These are phyloP conservation scores for Pyrocephalus nanus DNA, from an alignment of 2,797 vertebrate genomes.

Conservation along the genomic window DNA sequence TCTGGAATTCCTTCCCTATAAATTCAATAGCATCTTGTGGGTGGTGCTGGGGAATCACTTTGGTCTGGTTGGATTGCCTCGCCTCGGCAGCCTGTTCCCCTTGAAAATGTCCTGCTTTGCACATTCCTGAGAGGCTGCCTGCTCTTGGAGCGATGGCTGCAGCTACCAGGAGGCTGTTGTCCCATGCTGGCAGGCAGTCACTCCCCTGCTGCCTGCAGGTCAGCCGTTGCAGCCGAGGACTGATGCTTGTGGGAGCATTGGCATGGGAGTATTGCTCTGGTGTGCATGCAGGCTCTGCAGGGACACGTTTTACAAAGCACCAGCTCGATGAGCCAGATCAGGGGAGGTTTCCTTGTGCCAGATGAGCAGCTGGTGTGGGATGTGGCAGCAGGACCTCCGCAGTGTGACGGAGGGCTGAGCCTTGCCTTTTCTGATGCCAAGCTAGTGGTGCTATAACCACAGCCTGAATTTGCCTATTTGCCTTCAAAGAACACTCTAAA, in stretches of 20 bases:
- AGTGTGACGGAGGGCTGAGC: not conserved
- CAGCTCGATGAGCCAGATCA: not conserved
- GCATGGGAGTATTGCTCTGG: not conserved
- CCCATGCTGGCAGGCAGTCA: not conserved
- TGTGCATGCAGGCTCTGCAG: not conserved
- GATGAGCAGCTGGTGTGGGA: not conserved
- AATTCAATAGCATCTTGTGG: conserved; percentile 60
- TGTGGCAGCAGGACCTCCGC: not conserved
- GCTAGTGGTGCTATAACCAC: not conserved
- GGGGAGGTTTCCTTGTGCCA: not conserved
- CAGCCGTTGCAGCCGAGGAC: not conserved
- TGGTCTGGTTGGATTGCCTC: not conserved
- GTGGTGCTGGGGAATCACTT: conserved; percentile 48
- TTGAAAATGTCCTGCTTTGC: conserved; percentile 10
- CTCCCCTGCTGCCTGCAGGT: not conserved
- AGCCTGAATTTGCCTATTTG: not conserved
- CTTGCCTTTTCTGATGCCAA: not conserved
- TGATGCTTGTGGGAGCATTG: fast-evolving
- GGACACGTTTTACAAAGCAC: not conserved
- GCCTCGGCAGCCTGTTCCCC: not conserved
- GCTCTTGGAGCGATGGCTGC: not conserved
- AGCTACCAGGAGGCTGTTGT: not conserved
- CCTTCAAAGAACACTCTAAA: not conserved
- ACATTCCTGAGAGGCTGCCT: conserved; percentile 45
- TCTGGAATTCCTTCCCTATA: conserved; percentile 55